Base-by-base conservation (phyloP, 1,140 invertebrate genomes). In the Neuroterus valhalla region DNA sequence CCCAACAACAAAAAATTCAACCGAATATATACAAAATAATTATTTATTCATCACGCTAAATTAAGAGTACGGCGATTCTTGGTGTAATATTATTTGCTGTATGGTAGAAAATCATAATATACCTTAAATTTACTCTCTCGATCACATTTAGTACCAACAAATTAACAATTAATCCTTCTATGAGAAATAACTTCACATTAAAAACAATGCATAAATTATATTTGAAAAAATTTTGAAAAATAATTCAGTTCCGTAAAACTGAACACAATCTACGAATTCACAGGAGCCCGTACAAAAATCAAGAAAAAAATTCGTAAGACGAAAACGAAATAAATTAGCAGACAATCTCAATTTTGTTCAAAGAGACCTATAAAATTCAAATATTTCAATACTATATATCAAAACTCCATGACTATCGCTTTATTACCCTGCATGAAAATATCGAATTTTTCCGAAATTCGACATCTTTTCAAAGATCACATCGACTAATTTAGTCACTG, bases 401-500 rank as follows among this genome's bases (percentile, higher is more conserved):
- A 38, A 38, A 38, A 38, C 6, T 38, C 31, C 31, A 38, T 0
- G 0, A 38, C 31, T 38, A 38, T 38, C 31, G 31, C 31, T 38
- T 14, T 62, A 11, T 62, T 26, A 62, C 4, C 55, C 21, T 55
- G 52, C 55, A 31, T 26, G 14, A 62, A 62, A 62, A 26, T 62
- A 6, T 62, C n/a, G n/a, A 15, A 50, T 17, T 17, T 11, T 6
- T 19, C 17, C 17, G 10, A 50, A 21, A 62, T 31, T 62, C 23
- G 31, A 38, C 31, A 62, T 31, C 21, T 55, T 55, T 21, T 55
- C 52, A 55, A 55, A 23, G 14, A 55, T 55, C 21, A 55, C 52
- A 55, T 55, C 15, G 23, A 55, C 15, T 31, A 62, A 15, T 62
- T 62, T 62, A 62, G 23, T 62, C 55, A 62, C 55, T 11, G 55